These are phyloP conservation scores for Thomomys bottae DNA, from an alignment of 2,113 vertebrate genomes.

Conservation along the genomic window DNA sequence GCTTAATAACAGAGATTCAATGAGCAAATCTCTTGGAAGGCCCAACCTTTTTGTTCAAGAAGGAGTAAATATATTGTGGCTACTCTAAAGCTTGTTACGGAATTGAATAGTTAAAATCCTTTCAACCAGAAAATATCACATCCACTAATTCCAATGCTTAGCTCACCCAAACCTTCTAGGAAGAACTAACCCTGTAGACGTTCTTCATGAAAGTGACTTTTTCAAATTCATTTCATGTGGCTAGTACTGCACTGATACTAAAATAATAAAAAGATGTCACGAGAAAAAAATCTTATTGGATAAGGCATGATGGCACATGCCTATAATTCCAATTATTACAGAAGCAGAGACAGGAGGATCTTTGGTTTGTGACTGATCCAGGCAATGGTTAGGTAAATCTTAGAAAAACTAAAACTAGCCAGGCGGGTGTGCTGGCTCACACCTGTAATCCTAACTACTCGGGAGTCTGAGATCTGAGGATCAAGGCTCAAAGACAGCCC, in stretches of 20 bases:
- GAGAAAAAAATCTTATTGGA: neutral
- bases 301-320: no score
- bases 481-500: no score
- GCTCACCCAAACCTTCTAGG: neutral
- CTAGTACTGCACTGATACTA: neutral
- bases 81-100: neutral
- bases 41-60: neutral
- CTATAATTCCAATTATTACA: no score
- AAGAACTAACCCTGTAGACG: neutral
- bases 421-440: no score
- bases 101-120: neutral
- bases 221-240: no score
- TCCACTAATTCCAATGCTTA: neutral
- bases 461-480: no score
- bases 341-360: no score
- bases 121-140: neutral
- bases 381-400: no score
- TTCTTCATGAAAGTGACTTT: neutral
- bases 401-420: no score
- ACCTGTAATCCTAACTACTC: no score
- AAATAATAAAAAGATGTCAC: neutral
- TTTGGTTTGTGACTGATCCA: no score
- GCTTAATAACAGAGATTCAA: neutral
- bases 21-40: neutral
- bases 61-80: neutral